phyloP scores from a whole-genome alignment of 2,797 vertebrate species.

The Percopsis omiscomaycus region DNA sequence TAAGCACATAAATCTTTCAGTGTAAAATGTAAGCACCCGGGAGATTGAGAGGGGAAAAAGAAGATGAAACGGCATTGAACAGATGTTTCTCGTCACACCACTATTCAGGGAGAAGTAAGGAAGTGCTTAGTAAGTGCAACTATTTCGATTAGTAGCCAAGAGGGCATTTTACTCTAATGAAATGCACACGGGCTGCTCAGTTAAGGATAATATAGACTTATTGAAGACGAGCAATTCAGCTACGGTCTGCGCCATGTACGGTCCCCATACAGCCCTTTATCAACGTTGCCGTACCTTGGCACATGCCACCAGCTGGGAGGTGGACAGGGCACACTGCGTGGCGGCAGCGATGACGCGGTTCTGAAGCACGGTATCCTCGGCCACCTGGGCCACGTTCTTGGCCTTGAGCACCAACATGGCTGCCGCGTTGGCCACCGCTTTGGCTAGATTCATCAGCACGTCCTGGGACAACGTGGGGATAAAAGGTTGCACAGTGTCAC shows the following conservation, averaged over 20 bases:
- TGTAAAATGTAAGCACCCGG: neutral
- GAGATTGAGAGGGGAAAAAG: neutral
- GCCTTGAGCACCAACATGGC: conserved; percentile 90
- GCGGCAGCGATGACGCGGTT: conserved; percentile 89
- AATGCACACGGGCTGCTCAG: conserved; percentile 40
- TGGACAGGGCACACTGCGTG: conserved; percentile 88
- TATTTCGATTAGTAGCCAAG: conserved; percentile 36
- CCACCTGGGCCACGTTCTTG: conserved; percentile 88
- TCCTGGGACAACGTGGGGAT: conserved; percentile 74
- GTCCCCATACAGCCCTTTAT: neutral
- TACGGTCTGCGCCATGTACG: neutral
- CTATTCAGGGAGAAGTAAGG: conserved; percentile 26
- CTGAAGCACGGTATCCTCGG: conserved; percentile 84
- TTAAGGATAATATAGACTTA: conserved; percentile 15
- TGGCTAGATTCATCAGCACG: conserved; percentile 95
- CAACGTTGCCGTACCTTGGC: conserved; percentile 77
- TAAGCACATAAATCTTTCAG: neutral
- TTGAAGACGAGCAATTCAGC: too few relatives aligned
- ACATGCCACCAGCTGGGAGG: conserved; percentile 89
- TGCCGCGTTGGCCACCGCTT: conserved; percentile 90
- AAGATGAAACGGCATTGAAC: conserved; percentile 14
- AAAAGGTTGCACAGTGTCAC: neutral
- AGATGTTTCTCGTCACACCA: conserved; percentile 21
- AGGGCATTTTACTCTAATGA: conserved; percentile 53
- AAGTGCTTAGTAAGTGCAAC: conserved; percentile 39